Evolutionary conservation across 2,888 invertebrate genomes (phyloP).

Genomic region (Coecobrya sp.): DNA sequence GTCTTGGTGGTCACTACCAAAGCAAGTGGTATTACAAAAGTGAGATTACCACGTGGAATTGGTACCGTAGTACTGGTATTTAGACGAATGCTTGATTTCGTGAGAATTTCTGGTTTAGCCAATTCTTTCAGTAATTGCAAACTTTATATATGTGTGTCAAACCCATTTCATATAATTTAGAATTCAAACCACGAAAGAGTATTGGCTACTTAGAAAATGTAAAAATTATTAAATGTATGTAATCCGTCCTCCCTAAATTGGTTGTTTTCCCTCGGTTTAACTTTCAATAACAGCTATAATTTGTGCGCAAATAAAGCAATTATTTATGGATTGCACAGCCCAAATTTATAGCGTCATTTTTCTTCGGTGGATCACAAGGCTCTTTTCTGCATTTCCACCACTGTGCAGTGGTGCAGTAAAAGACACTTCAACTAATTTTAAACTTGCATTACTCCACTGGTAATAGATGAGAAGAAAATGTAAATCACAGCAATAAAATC

Average conservation of each 20-base stretch:
- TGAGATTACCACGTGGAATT: conserved; percentile 32
- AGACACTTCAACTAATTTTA: background rate
- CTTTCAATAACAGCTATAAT: background rate
- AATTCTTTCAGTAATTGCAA: conserved; percentile 27
- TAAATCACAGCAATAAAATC: conserved; percentile 74
- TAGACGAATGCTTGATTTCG: background rate
- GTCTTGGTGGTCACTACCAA: conserved; percentile 46
- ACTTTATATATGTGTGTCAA: conserved; percentile 28
- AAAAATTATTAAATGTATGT: background rate
- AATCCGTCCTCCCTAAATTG: background rate
- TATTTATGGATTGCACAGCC: conserved; percentile 5
- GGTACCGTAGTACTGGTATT: conserved; percentile 4
- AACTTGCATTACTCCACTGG: background rate
- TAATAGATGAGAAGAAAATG: conserved; percentile 32
- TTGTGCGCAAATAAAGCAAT: conserved; percentile 46
- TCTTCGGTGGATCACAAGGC: background rate
- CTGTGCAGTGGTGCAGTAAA: conserved; percentile 33
- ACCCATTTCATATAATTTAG: conserved; percentile 32
- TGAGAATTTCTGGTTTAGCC: conserved; percentile 16
- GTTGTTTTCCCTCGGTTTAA: background rate
- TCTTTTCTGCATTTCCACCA: conserved; percentile 12
- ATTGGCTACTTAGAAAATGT: background rate
- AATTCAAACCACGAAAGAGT: background rate
- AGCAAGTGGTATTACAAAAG: background rate
- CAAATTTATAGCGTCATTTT: conserved; percentile 1